A percentile compares a stretch with the other conserved stretches of the same genome.
Conservation (phyloP, 1,140 invertebrate genomes). For the Apocrypta bakeri region DNA sequence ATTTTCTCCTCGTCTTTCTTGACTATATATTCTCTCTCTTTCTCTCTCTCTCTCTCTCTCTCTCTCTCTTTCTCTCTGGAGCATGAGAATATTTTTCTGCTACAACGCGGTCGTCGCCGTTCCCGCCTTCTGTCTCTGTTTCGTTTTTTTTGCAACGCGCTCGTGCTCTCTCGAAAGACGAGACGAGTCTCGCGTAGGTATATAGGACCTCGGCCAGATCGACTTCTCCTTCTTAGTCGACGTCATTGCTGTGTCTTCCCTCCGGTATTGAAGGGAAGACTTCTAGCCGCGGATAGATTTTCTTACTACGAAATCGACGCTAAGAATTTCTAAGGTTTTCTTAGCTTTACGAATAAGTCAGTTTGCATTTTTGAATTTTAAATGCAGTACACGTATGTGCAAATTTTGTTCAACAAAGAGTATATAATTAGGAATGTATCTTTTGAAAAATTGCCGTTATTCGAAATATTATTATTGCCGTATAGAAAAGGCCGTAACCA, state of each 20-base stretch:
- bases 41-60: background rate
- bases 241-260: background rate
- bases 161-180: conserved; percentile 21
- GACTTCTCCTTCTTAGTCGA: conserved; percentile 6
- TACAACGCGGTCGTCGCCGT: background rate
- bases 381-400: background rate
- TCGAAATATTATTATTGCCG: too few species aligned
- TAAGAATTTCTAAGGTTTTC: background rate
- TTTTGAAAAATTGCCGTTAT: too few species aligned
- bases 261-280: background rate
- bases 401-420: too few species aligned
- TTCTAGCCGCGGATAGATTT: background rate
- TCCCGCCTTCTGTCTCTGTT: background rate
- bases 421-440: too few species aligned
- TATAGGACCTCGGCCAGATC: conserved; percentile 17
- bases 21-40: too few species aligned
- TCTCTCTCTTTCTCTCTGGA: conserved; percentile 11
- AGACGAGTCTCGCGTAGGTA: conserved; percentile 18
- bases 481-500: too few species aligned
- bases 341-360: background rate
- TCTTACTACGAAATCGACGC: background rate
- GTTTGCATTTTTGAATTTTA: background rate
- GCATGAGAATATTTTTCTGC: background rate
- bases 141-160: background rate
- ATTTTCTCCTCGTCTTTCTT: conserved; percentile 4